Percentiles rank a stretch among this genome's conserved stretches.
Conservation (phyloP, 1,140 invertebrate species). For the Pseudobourletiella spinata region DNA sequence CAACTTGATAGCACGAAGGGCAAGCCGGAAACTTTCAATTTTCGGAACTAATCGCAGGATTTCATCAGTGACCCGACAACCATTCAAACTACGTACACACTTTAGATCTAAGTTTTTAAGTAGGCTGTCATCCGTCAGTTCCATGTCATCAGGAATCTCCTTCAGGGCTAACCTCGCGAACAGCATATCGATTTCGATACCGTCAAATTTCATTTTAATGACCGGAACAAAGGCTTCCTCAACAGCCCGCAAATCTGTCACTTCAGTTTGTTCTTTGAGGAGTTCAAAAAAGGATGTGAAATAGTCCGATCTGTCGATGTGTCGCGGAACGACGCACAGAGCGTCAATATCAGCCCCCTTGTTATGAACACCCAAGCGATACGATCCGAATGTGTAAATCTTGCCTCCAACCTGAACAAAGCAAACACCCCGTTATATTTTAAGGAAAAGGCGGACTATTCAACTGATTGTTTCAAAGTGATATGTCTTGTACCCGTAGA, state of each 20-base stretch:
- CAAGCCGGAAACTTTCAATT: constrained; percentile 85
- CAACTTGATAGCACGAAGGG: constrained; percentile 89
- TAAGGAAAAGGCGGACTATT: too few species aligned
- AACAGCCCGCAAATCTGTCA: constrained; percentile 74
- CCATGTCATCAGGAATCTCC: constrained; percentile 69
- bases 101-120: constrained; percentile 94
- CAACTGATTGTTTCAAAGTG: background rate
- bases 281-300: constrained; percentile 90
- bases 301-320: constrained; percentile 89
- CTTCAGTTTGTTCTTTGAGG: constrained; percentile 76
- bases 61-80: constrained; percentile 96
- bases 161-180: constrained; percentile 89
- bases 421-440: too few species aligned
- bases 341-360: constrained; percentile 99
- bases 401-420: constrained; percentile 72
- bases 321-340: constrained; percentile 90
- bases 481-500: background rate
- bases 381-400: constrained; percentile 99
- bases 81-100: constrained; percentile 94
- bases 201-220: constrained; percentile 98
- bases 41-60: constrained; percentile 92
- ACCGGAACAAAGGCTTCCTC: constrained; percentile 99
- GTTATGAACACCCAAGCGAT: constrained; percentile 82
- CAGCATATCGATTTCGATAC: constrained; percentile 96
- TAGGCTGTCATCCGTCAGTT: constrained; percentile 81